phyloP scores from a whole-genome alignment of 2,888 invertebrate species.

The Hydrotaea cyrtoneurina region DNA sequence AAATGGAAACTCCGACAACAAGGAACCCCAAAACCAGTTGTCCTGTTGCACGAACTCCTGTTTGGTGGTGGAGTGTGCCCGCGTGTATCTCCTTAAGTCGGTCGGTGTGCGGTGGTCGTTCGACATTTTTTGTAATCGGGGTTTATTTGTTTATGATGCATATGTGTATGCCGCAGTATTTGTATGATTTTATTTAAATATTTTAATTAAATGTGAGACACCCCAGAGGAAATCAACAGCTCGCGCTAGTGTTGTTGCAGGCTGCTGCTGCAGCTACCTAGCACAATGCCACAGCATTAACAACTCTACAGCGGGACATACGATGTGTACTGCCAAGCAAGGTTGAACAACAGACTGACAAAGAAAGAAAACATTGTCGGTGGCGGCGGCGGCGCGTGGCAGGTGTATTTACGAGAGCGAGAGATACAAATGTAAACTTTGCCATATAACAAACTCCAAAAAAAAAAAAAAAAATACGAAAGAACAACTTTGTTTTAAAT shows the following conservation, averaged over 20 bases:
- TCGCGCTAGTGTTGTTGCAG: slow-evolving; percentile 9
- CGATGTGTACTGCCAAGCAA: slow-evolving; percentile 28
- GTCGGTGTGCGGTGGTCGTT: neutral
- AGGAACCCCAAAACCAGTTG: slow-evolving; percentile 49
- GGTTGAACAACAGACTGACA: slow-evolving; percentile 49
- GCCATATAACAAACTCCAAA: slow-evolving; percentile 45
- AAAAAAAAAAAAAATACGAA: slow-evolving; percentile 44
- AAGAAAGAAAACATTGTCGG: slow-evolving; percentile 55
- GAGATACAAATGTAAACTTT: slow-evolving; percentile 64
- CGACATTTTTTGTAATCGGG: slow-evolving; percentile 27
- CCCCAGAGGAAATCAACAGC: slow-evolving; percentile 51
- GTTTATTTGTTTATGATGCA: slow-evolving; percentile 15
- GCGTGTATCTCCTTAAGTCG: too few species aligned
- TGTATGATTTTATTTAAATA: slow-evolving; percentile 65
- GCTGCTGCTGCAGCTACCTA: slow-evolving; percentile 25
- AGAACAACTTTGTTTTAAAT: slow-evolving; percentile 37
- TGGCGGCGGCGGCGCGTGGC: slow-evolving; percentile 76
- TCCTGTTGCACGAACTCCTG: slow-evolving; percentile 58
- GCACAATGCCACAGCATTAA: slow-evolving; percentile 31
- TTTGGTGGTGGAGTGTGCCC: too few species aligned
- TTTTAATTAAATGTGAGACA: slow-evolving; percentile 68
- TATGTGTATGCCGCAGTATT: slow-evolving; percentile 4
- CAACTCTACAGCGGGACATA: slow-evolving; percentile 21
- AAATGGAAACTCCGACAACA: slow-evolving; percentile 50
- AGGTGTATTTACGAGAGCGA: slow-evolving; percentile 76